phyloP scores from a whole-genome alignment of 2,797 vertebrate species.

The Holocentrus rufus region DNA sequence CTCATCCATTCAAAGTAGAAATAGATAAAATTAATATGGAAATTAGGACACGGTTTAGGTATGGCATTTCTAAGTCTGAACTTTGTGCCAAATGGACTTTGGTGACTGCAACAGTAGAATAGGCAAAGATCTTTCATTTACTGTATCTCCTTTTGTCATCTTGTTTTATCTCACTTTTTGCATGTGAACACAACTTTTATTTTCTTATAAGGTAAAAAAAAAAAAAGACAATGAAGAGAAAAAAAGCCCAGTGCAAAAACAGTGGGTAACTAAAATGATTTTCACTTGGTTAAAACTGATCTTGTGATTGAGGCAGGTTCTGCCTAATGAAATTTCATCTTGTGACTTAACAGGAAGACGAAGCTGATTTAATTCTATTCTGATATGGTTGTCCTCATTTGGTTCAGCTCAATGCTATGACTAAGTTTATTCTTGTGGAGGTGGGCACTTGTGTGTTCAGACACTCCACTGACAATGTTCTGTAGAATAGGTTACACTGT shows the following conservation, averaged over 20 bases:
- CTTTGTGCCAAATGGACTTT: constrained; percentile 56
- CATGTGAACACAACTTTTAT: constrained; percentile 64
- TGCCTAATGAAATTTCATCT: constrained; percentile 1
- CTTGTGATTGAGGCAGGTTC: constrained; percentile 22
- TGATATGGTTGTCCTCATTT: constrained; percentile 19
- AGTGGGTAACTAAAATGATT: constrained; percentile 37
- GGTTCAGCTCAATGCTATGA: constrained; percentile 7
- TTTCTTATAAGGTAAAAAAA: constrained; percentile 35
- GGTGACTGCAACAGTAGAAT: constrained; percentile 32
- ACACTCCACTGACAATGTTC: constrained; percentile 29
- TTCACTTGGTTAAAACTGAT: constrained; percentile 30
- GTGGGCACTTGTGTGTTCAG: constrained; percentile 29
- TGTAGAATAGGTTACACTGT: constrained; percentile 26
- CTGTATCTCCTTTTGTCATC: constrained; percentile 41
- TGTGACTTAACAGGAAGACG: constrained; percentile 1
- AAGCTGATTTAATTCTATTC: constrained; percentile 22
- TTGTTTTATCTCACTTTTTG: constrained; percentile 59
- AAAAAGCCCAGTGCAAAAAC: constrained; percentile 50
- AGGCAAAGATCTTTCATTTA: constrained; percentile 54
- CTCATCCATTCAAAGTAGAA: constrained; percentile 63
- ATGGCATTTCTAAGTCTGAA: constrained; percentile 58
- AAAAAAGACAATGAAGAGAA: constrained; percentile 7
- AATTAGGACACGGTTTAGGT: constrained; percentile 53
- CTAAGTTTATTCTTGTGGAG: constrained; percentile 2
- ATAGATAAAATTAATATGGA: constrained; percentile 53